Percentiles rank a stretch among this genome's conserved stretches.
phyloP scores from a whole-genome alignment of 2,888 invertebrate genomes.

The Drosophila maculinotata region DNA sequence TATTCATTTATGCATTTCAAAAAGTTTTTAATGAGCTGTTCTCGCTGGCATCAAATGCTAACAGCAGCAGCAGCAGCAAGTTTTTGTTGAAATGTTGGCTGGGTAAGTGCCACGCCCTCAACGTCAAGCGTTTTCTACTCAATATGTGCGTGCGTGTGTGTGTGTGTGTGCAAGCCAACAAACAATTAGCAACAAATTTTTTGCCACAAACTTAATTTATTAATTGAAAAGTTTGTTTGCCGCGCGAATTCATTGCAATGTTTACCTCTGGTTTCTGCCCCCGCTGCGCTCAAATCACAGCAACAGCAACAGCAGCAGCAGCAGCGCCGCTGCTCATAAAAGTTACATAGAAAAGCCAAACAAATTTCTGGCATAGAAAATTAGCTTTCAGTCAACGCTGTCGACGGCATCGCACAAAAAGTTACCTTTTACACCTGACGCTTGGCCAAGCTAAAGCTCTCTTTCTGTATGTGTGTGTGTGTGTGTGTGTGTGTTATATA shows the following conservation, averaged over 20 bases:
- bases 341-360: constrained; percentile 56
- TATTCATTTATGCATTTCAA: constrained; percentile 53
- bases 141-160: constrained; percentile 7
- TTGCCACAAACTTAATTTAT: constrained; percentile 64
- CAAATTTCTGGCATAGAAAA: constrained; percentile 65
- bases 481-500: constrained; percentile 19
- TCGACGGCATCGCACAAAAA: constrained; percentile 35
- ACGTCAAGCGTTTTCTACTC: constrained; percentile 20
- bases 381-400: constrained; percentile 64
- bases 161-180: constrained; percentile 38
- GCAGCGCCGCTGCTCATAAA: constrained; percentile 43
- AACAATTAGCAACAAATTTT: constrained; percentile 64
- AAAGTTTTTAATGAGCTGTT: constrained; percentile 57
- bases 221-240: constrained; percentile 71
- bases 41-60: constrained; percentile 46
- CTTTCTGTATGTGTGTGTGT: background rate
- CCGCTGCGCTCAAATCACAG: constrained; percentile 9
- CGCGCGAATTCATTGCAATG: constrained; percentile 46
- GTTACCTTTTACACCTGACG: constrained; percentile 48
- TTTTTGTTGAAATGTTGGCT: constrained; percentile 51
- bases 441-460: constrained; percentile 15
- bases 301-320: background rate
- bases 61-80: constrained; percentile 21
- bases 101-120: constrained; percentile 60
- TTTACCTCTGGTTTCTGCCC: constrained; percentile 1